Evolutionary conservation across 2,888 invertebrate genomes (phyloP), one percentile per base, ranked within the genome.

Genomic region (Lypha dubia): DNA sequence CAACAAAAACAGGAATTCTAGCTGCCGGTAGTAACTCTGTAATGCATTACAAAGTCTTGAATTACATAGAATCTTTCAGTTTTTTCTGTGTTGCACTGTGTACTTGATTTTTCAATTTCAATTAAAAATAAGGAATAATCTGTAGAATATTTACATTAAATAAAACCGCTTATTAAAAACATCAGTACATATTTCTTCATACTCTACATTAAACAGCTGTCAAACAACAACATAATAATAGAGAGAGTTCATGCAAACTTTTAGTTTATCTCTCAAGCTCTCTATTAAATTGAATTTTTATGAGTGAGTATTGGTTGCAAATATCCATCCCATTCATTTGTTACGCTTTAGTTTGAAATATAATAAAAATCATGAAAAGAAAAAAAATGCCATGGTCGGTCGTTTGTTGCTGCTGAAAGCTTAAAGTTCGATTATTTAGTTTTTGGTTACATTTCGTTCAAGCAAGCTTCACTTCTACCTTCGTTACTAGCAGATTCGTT

Each of bases 351-450:
- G n/a, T 56, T 58, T 68, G 38, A 77, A 65, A 76, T 15, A 44
- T 28, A 44, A 70, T 24, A 22, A 68, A 28, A 73, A n/a, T 24
- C 28, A 28, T 28, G 3, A 38, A 35, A 58, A 82, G 53, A 62
- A 51, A 49, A 67, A 71, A 77, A 84, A 77, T 74, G 81, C 81
- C 81, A 84, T 65, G 84, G 77, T 46, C 74, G 74, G 79, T 81
- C 15, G 38, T 28, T 58, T 28, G 28, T 28, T 4, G 49, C 73
- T 73, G 35, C 20, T 32, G 58, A 71, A 80, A 84, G 84, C 84
- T 84, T 84, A 46, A 76, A 62, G 63, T 80, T 73, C 15, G 28
- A 49, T 20, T 20, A 9, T 17, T 53, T 35, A 22, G 7, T 35
- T 51, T 68, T 17, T 20, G 22, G 11, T 3, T 49, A 22, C 53